These are phyloP conservation scores for Ganaspis sp. DNA, from an alignment of 1,140 invertebrate genomes.

Conservation along the genomic window DNA sequence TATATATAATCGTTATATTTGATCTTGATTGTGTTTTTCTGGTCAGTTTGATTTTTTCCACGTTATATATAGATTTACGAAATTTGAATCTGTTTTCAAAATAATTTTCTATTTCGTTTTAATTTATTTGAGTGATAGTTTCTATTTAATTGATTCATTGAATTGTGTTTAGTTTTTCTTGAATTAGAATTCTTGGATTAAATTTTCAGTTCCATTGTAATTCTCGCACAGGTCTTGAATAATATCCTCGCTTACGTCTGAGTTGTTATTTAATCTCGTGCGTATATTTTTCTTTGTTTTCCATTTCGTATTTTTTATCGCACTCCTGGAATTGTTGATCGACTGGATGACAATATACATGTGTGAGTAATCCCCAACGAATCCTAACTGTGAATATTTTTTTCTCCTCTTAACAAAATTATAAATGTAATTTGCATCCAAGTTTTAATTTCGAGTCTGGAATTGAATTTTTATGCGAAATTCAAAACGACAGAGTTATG, in stretches of 20 bases:
- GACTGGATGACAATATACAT: conserved; percentile 72
- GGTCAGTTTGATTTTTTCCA: too few species aligned
- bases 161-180: not conserved
- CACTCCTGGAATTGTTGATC: conserved; percentile 75
- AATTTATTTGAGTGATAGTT: too few species aligned
- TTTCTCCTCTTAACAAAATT: conserved; percentile 13
- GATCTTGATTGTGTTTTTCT: too few species aligned
- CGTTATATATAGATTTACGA: too few species aligned
- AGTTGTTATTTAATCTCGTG: conserved; percentile 28
- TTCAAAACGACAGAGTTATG: too few species aligned
- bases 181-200: not conserved
- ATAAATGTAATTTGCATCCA: not conserved
- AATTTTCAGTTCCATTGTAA: conserved; percentile 33
- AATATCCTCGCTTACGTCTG: not conserved
- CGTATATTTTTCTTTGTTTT: conserved; percentile 38
- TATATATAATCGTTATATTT: too few species aligned
- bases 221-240: not conserved
- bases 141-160: not conserved
- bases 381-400: conserved; percentile 58
- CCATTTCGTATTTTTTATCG: conserved; percentile 64
- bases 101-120: too few species aligned
- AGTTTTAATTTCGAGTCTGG: not conserved
- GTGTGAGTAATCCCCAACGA: conserved; percentile 74
- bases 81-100: too few species aligned
- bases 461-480: not conserved